Conservation (phyloP, 2,888 invertebrate species). For the Maniola hyperantus region DNA sequence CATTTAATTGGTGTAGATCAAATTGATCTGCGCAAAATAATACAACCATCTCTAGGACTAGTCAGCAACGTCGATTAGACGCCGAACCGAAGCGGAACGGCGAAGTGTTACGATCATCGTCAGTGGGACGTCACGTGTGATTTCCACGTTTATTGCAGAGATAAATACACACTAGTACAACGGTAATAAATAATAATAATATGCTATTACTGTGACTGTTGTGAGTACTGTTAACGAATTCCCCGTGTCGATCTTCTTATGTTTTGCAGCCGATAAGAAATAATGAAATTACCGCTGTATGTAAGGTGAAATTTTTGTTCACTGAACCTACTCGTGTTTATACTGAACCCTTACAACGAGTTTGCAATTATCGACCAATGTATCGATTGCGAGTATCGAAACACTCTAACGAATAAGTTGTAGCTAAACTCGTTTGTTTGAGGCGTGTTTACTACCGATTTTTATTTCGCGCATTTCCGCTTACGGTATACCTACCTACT, state of each 20-base stretch:
- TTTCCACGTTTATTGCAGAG: conserved; percentile 38
- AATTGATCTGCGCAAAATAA: not conserved
- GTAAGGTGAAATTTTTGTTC: conserved; percentile 5
- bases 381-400: too few relatives aligned
- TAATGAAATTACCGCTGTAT: conserved; percentile 1
- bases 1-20: too few relatives aligned
- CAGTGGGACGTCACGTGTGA: conserved; percentile 39
- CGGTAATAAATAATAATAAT: conserved; percentile 35
- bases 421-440: too few relatives aligned
- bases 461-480: too few relatives aligned
- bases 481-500: too few relatives aligned
- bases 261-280: conserved; percentile 11
- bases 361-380: too few relatives aligned
- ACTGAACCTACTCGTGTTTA: not conserved
- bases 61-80: conserved; percentile 71
- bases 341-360: not conserved
- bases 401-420: too few relatives aligned
- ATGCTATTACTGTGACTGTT: conserved; percentile 29
- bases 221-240: conserved; percentile 19
- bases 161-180: conserved; percentile 30
- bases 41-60: conserved; percentile 9
- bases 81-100: conserved; percentile 66
- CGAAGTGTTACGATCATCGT: conserved; percentile 44
- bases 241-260: conserved; percentile 8
- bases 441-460: too few relatives aligned